These are phyloP conservation scores for Caenorhabditis sinica DNA, from an alignment of 2,888 invertebrate genomes.

Conservation along the genomic window DNA sequence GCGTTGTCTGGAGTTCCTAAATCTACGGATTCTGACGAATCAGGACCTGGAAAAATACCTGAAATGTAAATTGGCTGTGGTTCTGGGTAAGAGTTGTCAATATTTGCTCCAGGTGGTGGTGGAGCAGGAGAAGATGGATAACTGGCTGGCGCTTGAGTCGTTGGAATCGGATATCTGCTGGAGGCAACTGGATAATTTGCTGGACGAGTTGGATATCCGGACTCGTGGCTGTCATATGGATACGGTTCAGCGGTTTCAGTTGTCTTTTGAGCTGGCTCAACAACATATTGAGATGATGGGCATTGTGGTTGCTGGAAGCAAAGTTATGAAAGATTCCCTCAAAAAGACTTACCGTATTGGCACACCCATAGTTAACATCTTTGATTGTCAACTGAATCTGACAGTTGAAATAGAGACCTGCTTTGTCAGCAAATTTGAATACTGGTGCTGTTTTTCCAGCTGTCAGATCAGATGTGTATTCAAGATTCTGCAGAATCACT, in stretches of 20 bases:
- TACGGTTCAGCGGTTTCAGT: slow-evolving; percentile 67
- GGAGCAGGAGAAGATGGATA: slow-evolving; percentile 66
- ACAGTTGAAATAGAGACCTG: slow-evolving; percentile 83
- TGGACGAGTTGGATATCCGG: slow-evolving; percentile 72
- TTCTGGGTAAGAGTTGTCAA: slow-evolving; percentile 56
- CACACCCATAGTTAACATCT: slow-evolving; percentile 76
- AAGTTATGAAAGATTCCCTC: neutral
- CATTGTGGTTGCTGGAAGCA: slow-evolving; percentile 70
- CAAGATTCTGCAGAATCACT: slow-evolving; percentile 80
- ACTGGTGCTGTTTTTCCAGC: slow-evolving; percentile 81
- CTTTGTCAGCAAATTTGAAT: slow-evolving; percentile 83
- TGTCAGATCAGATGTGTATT: slow-evolving; percentile 79
- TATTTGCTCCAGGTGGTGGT: slow-evolving; percentile 52
- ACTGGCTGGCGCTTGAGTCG: slow-evolving; percentile 44
- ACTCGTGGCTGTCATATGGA: slow-evolving; percentile 63
- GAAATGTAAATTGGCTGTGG: slow-evolving; percentile 51
- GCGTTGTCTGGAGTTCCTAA: slow-evolving; percentile 50
- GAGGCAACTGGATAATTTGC: slow-evolving; percentile 50
- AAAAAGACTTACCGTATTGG: slow-evolving; percentile 67
- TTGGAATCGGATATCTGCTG: slow-evolving; percentile 32
- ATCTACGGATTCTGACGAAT: neutral
- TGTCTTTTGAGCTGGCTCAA: slow-evolving; percentile 70
- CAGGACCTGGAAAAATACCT: slow-evolving; percentile 13
- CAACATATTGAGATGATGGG: slow-evolving; percentile 63
- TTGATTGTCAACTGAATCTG: slow-evolving; percentile 82